phyloP scores from a whole-genome alignment of 2,888 invertebrate genomes.

The Acanthosoma haemorrhoidale region DNA sequence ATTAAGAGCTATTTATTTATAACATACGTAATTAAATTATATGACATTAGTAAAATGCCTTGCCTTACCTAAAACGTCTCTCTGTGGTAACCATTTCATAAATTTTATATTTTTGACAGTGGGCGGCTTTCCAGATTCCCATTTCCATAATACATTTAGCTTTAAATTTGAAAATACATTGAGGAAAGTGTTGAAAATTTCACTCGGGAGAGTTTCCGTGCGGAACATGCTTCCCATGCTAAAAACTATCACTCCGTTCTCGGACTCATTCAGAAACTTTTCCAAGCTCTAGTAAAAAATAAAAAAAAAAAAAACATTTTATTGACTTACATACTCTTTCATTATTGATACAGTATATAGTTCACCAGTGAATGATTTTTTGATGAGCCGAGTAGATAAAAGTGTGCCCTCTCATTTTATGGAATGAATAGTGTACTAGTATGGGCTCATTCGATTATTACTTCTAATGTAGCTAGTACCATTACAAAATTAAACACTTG shows the following conservation, averaged over 20 bases:
- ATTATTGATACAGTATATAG: no score
- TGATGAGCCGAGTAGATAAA: no score
- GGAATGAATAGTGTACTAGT: no score
- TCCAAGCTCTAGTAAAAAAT: constrained; percentile 37
- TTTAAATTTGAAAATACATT: constrained; percentile 33
- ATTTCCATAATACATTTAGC: constrained; percentile 39
- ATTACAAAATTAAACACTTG: no score
- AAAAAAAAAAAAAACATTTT: neutral
- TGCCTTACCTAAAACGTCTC: constrained; percentile 37
- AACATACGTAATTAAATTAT: neutral
- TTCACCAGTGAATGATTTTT: no score
- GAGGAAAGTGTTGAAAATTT: constrained; percentile 31
- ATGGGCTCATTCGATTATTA: no score
- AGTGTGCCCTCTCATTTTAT: no score
- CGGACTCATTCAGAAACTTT: constrained; percentile 39
- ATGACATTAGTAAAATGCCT: neutral
- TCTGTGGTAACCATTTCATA: constrained; percentile 39
- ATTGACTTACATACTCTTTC: no score
- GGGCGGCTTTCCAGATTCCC: constrained; percentile 29
- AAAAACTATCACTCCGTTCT: constrained; percentile 40
- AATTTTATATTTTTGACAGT: constrained; percentile 34
- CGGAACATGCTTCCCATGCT: constrained; percentile 40
- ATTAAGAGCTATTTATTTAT: neutral
- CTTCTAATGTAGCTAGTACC: no score
- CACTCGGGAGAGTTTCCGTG: constrained; percentile 31